These are phyloP conservation scores for Pelvicachromis taeniatus DNA, from an alignment of 2,113 vertebrate species.

Conservation along the genomic window DNA sequence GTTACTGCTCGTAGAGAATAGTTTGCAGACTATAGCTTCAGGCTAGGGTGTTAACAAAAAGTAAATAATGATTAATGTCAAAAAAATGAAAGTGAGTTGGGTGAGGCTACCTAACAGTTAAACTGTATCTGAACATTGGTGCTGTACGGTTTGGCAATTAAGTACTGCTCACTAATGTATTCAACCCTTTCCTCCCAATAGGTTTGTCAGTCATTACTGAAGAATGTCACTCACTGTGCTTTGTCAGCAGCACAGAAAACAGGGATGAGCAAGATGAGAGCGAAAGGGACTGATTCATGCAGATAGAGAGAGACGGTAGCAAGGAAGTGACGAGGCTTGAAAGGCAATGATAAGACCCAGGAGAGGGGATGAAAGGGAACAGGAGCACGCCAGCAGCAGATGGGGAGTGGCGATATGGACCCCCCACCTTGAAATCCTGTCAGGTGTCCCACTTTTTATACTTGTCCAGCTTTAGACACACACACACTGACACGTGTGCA, in stretches of 20 bases:
- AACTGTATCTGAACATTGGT: not conserved
- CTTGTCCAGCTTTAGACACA: conserved; percentile 8
- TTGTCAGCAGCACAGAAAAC: conserved; percentile 19
- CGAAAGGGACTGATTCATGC: not conserved
- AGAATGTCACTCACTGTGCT: conserved; percentile 9
- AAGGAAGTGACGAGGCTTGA: not conserved
- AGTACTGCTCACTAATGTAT: not conserved
- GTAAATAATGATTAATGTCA: not conserved
- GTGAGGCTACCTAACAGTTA: not conserved
- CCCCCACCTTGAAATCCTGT: not conserved
- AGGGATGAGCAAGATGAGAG: not conserved
- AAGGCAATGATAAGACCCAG: not conserved
- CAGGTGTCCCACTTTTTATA: conserved; percentile 33
- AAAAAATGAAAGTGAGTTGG: not conserved
- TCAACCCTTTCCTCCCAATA: not conserved
- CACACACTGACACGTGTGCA: not conserved
- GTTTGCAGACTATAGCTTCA: not conserved
- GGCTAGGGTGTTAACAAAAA: not conserved
- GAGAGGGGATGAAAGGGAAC: conserved; percentile 2
- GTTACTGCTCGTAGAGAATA: not conserved
- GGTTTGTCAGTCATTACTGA: conserved; percentile 21
- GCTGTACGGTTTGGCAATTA: not conserved
- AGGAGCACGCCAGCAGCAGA: not conserved
- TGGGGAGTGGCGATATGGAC: not conserved
- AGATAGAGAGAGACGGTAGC: not conserved